A percentile compares a stretch with the other conserved stretches of the same genome.
These are phyloP conservation scores for Paramacrobiotus metropolitanus DNA, from an alignment of 1,140 invertebrate genomes.

Conservation along the genomic window DNA sequence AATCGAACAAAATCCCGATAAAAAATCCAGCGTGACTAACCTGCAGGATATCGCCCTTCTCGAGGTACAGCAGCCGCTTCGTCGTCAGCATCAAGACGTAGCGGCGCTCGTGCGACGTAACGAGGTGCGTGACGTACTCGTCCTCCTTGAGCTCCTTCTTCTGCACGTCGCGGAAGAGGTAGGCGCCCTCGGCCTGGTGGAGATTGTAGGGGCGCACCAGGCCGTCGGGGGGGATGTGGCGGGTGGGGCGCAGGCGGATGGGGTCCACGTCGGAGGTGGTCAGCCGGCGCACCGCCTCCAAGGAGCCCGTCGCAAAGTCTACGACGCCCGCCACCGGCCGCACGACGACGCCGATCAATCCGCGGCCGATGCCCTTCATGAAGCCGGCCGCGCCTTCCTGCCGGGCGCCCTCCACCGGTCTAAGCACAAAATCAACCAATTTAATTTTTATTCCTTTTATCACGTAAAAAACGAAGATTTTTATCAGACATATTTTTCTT, in stretches of 20 bases:
- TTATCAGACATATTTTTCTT: no score
- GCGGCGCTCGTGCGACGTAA: background rate
- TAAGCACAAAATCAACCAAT: no score
- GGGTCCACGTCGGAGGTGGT: constrained; percentile 5
- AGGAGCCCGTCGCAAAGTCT: constrained; percentile 85
- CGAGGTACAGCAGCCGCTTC: background rate
- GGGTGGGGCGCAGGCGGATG: constrained; percentile 35
- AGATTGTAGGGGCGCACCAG: constrained; percentile 59
- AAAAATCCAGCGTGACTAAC: no score
- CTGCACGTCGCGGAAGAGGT: background rate
- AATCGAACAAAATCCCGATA: no score
- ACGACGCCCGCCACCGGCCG: constrained; percentile 82
- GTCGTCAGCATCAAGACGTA: constrained; percentile 1
- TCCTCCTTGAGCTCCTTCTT: constrained; percentile 5
- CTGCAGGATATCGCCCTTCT: background rate
- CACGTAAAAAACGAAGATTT: no score
- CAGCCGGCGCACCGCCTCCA: constrained; percentile 68
- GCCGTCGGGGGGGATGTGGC: constrained; percentile 56
- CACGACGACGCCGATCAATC: constrained; percentile 74
- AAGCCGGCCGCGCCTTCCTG: constrained; percentile 83
- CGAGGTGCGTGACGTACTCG: constrained; percentile 2
- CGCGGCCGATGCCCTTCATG: constrained; percentile 87
- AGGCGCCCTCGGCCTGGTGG: constrained; percentile 53
- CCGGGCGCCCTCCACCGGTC: constrained; percentile 71
- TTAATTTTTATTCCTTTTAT: no score